A percentile compares a stretch with the other conserved stretches of the same genome.
phyloP scores from a whole-genome alignment of 2,797 vertebrate genomes.

The Lithobates pipiens region DNA sequence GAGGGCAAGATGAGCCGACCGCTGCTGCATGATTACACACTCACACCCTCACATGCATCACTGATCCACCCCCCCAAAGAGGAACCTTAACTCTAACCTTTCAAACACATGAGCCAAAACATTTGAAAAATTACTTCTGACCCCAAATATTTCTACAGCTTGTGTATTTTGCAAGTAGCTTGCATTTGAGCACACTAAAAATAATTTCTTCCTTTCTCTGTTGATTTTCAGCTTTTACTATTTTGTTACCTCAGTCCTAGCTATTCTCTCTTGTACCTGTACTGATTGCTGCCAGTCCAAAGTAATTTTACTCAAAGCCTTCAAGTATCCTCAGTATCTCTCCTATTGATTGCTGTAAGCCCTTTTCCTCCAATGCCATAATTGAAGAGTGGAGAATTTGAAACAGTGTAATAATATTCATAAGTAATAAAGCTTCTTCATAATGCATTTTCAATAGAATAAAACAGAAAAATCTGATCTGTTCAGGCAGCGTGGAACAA shows the following conservation, averaged over 20 bases:
- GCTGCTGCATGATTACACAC: no score
- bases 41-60: no score
- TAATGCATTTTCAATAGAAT: slow-evolving; percentile 56
- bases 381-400: slow-evolving; percentile 54
- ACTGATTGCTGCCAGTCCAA: slow-evolving; percentile 55
- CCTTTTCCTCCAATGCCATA: slow-evolving; percentile 36
- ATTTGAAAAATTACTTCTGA: no score
- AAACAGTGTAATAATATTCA: slow-evolving; percentile 61
- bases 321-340: slow-evolving; percentile 58
- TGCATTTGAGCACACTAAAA: slow-evolving; percentile 17
- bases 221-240: slow-evolving; percentile 21
- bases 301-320: slow-evolving; percentile 59
- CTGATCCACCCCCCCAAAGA: no score
- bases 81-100: no score
- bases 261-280: slow-evolving; percentile 43
- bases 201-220: slow-evolving; percentile 33
- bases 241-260: slow-evolving; percentile 40
- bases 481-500: slow-evolving; percentile 30
- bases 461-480: slow-evolving; percentile 44
- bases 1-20: no score
- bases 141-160: neutral
- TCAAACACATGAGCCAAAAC: no score
- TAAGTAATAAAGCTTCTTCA: slow-evolving; percentile 59
- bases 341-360: slow-evolving; percentile 56
- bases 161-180: neutral